A percentile compares a stretch with the other conserved stretches of the same genome.
These are phyloP conservation scores for Diarsia rubi DNA, from an alignment of 2,888 invertebrate genomes.

Conservation along the genomic window DNA sequence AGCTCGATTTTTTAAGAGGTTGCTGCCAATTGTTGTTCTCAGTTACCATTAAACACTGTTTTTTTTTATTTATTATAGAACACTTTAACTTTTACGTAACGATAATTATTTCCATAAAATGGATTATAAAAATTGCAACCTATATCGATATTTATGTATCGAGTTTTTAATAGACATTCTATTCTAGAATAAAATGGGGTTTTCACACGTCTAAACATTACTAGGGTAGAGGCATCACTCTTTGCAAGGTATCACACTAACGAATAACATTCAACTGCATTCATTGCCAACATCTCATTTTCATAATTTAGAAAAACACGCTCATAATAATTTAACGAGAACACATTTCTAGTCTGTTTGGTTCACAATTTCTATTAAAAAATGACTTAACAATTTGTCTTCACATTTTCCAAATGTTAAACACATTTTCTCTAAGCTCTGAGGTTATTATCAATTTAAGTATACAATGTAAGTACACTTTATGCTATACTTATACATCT, in stretches of 20 bases:
- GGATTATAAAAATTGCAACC: constrained; percentile 59
- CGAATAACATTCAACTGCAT: constrained; percentile 46
- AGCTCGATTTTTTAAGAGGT: constrained; percentile 14
- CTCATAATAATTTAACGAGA: constrained; percentile 77
- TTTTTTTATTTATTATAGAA: constrained; percentile 30
- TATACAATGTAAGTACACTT: constrained; percentile 67
- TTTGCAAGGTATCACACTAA: constrained; percentile 48
- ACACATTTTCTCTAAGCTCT: constrained; percentile 80
- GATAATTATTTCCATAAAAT: constrained; percentile 60
- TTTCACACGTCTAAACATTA: constrained; percentile 44
- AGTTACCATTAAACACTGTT: constrained; percentile 42
- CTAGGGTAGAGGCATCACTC: constrained; percentile 31
- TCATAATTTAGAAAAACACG: constrained; percentile 62
- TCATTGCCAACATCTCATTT: constrained; percentile 57
- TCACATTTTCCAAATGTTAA: constrained; percentile 72
- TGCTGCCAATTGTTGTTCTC: constrained; percentile 18
- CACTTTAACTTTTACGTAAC: constrained; percentile 45
- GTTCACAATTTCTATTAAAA: constrained; percentile 66
- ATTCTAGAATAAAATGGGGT: constrained; percentile 62
- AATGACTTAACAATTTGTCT: constrained; percentile 72
- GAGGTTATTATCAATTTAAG: constrained; percentile 77
- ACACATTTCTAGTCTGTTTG: constrained; percentile 79
- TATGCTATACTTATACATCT: constrained; percentile 74
- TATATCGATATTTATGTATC: constrained; percentile 53
- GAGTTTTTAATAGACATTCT: constrained; percentile 49